phyloP scores from a whole-genome alignment of 2,113 vertebrate genomes.

The Edolisoma coerulescens region DNA sequence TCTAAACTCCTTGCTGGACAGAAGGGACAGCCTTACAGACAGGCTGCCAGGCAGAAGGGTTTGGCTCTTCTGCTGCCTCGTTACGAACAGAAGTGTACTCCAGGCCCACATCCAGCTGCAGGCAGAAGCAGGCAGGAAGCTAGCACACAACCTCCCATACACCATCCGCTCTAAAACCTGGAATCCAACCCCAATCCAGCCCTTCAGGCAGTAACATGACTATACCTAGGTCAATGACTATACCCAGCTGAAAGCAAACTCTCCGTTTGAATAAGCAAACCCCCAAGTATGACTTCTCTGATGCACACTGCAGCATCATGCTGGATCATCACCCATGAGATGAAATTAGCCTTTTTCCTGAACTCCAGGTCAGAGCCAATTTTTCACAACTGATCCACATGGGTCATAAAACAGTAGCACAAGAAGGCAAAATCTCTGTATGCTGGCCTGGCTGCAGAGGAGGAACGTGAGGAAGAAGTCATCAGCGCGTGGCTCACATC shows the following conservation, averaged over 20 bases:
- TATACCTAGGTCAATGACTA: neutral
- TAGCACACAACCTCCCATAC: neutral
- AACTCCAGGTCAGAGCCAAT: neutral
- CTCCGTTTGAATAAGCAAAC: neutral
- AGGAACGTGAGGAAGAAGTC: neutral
- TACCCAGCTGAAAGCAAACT: neutral
- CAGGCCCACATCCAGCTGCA: neutral
- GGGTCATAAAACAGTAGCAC: neutral
- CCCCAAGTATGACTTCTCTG: neutral
- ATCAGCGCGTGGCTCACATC: rapidly evolving
- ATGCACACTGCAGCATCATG: neutral
- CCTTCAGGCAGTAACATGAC: neutral
- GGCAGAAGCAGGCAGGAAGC: neutral
- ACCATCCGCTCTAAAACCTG: neutral
- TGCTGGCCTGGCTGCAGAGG: neutral
- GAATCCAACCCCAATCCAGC: neutral
- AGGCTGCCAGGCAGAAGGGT: neutral
- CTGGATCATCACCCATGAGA: neutral
- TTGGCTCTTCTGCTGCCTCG: neutral
- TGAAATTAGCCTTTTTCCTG: neutral
- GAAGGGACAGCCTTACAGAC: neutral
- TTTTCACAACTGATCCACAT: neutral
- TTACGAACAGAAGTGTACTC: neutral
- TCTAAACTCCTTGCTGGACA: neutral
- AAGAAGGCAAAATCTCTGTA: neutral